A percentile compares a stretch with the other conserved stretches of the same genome.
These are phyloP conservation scores for Aspiorhynchus laticeps DNA, from an alignment of 2,113 vertebrate genomes.

Conservation along the genomic window DNA sequence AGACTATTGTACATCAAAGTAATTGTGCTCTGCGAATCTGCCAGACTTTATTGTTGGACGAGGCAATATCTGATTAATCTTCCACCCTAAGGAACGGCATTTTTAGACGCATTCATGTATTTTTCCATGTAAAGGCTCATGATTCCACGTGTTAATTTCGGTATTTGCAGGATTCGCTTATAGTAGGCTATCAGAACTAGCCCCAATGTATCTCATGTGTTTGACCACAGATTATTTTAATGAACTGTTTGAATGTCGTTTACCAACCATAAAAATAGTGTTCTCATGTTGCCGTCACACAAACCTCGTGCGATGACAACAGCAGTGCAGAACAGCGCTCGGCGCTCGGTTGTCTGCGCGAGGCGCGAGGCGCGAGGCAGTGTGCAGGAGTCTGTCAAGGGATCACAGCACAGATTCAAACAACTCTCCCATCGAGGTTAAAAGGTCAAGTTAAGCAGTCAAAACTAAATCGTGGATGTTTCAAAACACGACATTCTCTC, in stretches of 20 bases:
- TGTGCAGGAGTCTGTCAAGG: neutral
- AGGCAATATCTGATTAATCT: neutral
- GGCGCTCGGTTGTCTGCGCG: neutral
- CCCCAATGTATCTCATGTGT: neutral
- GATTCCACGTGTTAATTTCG: neutral
- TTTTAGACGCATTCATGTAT: neutral
- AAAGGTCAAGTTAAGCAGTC: constrained; percentile 50
- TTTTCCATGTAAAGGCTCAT: neutral
- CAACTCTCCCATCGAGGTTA: constrained; percentile 37
- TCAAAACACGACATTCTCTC: neutral
- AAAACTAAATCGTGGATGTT: constrained; percentile 41
- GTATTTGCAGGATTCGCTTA: neutral
- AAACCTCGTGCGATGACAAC: neutral
- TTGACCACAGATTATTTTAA: constrained; percentile 5
- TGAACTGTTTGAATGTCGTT: neutral
- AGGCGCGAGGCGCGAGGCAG: neutral
- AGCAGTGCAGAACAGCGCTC: neutral
- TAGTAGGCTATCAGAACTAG: neutral
- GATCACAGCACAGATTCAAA: constrained; percentile 22
- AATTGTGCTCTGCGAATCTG: neutral
- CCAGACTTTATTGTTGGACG: neutral
- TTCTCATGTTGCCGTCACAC: constrained; percentile 14
- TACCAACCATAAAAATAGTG: neutral
- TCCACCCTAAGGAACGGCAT: neutral
- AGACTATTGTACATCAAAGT: neutral